A percentile compares a stretch with the other conserved stretches of the same genome.
Evolutionary conservation across 2,888 invertebrate genomes (phyloP).

Genomic region (Sinodicranocentrus sp.): DNA sequence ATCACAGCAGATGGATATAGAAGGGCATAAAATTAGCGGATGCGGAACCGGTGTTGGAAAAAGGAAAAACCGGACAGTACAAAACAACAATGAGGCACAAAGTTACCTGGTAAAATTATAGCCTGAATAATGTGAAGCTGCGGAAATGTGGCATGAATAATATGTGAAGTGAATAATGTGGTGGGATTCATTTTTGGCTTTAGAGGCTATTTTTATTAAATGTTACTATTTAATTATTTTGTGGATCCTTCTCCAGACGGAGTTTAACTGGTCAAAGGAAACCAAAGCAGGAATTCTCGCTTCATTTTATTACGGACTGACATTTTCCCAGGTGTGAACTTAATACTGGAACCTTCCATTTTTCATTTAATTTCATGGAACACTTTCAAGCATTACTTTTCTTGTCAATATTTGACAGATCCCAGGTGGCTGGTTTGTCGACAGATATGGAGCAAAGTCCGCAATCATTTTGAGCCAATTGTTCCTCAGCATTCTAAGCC

Average conservation of each 20-base stretch:
- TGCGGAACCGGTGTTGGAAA: neutral
- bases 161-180: neutral
- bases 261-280: slow-evolving; percentile 81
- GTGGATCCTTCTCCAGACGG: too few relatives aligned
- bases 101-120: neutral
- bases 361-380: too few relatives aligned
- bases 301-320: slow-evolving; percentile 81
- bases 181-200: neutral
- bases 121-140: neutral
- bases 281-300: slow-evolving; percentile 81
- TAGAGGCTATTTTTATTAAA: too few relatives aligned
- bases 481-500: slow-evolving; percentile 79
- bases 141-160: neutral
- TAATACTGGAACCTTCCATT: too few relatives aligned
- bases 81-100: too few relatives aligned
- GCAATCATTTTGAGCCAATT: slow-evolving; percentile 78
- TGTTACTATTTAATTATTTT: too few relatives aligned
- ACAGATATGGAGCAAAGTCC: slow-evolving; percentile 79
- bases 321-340: slow-evolving; percentile 77
- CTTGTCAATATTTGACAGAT: slow-evolving; percentile 76
- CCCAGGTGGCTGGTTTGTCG: slow-evolving; percentile 79
- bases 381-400: too few relatives aligned
- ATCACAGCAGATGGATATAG: slow-evolving; percentile 18
- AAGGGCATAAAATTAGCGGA: neutral
- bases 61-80: too few relatives aligned